Evolutionary conservation across 2,888 invertebrate genomes (phyloP).

Genomic region (Zygaena filipendulae): DNA sequence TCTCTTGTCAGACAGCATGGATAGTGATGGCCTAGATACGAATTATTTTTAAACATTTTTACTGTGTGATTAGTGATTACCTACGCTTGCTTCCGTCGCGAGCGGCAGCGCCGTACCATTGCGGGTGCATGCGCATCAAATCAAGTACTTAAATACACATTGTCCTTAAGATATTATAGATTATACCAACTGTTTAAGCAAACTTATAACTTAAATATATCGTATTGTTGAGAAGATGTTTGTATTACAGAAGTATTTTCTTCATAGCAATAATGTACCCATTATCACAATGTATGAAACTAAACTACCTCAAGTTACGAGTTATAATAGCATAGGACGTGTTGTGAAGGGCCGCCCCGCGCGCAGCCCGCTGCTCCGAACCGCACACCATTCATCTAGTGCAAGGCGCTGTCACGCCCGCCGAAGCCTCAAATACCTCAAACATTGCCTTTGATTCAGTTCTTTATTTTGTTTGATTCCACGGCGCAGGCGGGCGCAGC

Average conservation of each 20-base stretch:
- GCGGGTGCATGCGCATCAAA: too few species aligned
- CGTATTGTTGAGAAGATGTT: slow-evolving; percentile 47
- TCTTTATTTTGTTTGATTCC: slow-evolving; percentile 21
- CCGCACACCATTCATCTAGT: slow-evolving; percentile 1
- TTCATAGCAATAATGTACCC: slow-evolving; percentile 48
- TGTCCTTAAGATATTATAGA: too few species aligned
- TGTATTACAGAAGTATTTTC: slow-evolving; percentile 47
- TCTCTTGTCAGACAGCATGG: too few species aligned
- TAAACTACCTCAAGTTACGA: slow-evolving; percentile 62
- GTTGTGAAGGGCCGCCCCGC: slow-evolving; percentile 29
- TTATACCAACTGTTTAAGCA: slow-evolving; percentile 35
- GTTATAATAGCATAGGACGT: slow-evolving; percentile 39
- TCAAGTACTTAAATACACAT: too few species aligned
- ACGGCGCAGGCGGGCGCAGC: slow-evolving; percentile 11
- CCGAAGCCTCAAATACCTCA: slow-evolving; percentile 27
- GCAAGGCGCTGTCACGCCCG: not conserved
- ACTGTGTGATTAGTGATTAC: too few species aligned
- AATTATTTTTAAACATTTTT: too few species aligned
- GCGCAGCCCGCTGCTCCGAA: slow-evolving; percentile 16
- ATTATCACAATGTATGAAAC: slow-evolving; percentile 50
- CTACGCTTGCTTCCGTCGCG: too few species aligned
- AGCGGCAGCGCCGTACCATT: too few species aligned
- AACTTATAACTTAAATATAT: slow-evolving; percentile 26
- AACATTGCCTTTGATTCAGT: slow-evolving; percentile 43
- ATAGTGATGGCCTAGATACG: too few species aligned